phyloP scores from a whole-genome alignment of 2,113 vertebrate genomes.

The Colinus virginianus region DNA sequence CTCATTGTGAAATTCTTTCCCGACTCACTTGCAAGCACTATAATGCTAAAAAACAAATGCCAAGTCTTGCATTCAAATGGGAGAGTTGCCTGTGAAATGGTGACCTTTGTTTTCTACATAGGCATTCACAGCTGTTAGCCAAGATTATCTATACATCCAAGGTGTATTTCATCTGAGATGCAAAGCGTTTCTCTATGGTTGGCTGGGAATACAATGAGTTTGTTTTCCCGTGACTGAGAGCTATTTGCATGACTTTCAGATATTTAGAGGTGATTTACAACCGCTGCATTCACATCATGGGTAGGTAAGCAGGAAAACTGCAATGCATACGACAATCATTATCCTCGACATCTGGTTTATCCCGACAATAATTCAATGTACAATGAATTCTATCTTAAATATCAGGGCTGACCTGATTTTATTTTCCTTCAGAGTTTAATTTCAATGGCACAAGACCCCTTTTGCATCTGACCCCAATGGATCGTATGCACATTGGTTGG shows the following conservation, averaged over 20 bases:
- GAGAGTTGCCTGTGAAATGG: neutral
- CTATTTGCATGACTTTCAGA: conserved; percentile 26
- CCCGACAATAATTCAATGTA: neutral
- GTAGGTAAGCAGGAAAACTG: neutral
- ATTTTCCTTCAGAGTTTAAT: neutral
- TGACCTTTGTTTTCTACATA: conserved; percentile 13
- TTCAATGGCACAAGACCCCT: neutral
- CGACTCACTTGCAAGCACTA: neutral
- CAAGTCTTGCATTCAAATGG: neutral
- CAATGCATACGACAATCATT: neutral
- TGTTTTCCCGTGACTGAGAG: neutral
- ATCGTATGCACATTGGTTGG: rapidly evolving
- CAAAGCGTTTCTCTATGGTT: neutral
- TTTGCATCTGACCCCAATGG: rapidly evolving
- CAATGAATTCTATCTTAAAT: neutral
- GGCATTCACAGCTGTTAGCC: conserved; percentile 16
- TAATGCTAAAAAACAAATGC: neutral
- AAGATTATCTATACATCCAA: neutral
- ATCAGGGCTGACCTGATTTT: neutral
- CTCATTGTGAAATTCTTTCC: neutral
- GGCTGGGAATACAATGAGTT: conserved; percentile 6
- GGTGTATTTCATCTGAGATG: neutral
- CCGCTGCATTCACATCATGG: neutral
- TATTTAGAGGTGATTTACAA: conserved; percentile 53
- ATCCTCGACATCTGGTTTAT: neutral